Conservation (phyloP, 2,113 vertebrate species). For the Tetrax tetrax region DNA sequence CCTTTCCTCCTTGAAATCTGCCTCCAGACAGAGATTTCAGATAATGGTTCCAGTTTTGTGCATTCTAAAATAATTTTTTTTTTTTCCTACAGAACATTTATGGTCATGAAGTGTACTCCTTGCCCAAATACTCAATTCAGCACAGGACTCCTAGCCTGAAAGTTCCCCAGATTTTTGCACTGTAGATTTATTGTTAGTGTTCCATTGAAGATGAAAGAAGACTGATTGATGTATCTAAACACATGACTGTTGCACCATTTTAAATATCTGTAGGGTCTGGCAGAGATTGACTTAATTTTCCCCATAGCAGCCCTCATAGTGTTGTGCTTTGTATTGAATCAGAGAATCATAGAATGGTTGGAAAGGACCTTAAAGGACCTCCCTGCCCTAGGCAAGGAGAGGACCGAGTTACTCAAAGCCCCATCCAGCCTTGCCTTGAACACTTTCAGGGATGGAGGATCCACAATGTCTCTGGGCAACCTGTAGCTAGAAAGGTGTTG, state of each 20-base stretch:
- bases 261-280: neutral
- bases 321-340: too few relatives aligned
- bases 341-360: too few relatives aligned
- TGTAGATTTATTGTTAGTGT: neutral
- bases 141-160: neutral
- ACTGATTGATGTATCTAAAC: neutral
- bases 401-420: too few relatives aligned
- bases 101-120: neutral
- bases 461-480: too few relatives aligned
- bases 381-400: too few relatives aligned
- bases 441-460: too few relatives aligned
- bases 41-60: neutral
- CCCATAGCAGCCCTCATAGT: too few relatives aligned
- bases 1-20: neutral
- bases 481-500: too few relatives aligned
- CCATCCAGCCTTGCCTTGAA: too few relatives aligned
- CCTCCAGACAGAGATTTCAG: neutral
- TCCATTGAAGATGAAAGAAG: slow-evolving; percentile 12
- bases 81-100: neutral
- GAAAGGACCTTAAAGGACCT: too few relatives aligned
- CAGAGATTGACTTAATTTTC: too few relatives aligned
- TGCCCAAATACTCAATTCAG: neutral
- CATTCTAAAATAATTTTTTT: neutral
- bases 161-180: neutral
- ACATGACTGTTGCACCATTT: neutral